These are phyloP conservation scores for Coboldia fuscipes DNA, from an alignment of 1,140 invertebrate species.

Conservation along the genomic window DNA sequence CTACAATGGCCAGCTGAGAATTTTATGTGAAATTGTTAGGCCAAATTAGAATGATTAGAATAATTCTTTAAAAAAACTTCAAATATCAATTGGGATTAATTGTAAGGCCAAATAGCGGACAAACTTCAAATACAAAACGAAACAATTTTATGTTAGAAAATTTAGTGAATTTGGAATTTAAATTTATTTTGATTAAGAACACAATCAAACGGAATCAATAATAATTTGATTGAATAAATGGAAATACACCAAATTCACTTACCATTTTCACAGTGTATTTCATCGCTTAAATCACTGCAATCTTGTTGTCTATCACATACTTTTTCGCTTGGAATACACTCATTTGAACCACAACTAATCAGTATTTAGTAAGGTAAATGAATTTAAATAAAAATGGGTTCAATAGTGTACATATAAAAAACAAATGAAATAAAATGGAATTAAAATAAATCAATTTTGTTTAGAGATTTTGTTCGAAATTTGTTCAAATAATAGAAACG, in stretches of 20 bases:
- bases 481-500: not conserved
- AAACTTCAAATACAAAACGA: no score
- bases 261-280: constrained; percentile 36
- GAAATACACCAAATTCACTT: constrained; percentile 10
- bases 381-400: not conserved
- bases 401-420: not conserved
- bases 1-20: no score
- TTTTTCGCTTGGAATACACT: constrained; percentile 21
- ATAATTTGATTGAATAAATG: not conserved
- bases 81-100: no score
- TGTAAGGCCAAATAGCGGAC: no score
- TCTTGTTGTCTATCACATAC: constrained; percentile 45
- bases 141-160: no score
- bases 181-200: no score
- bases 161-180: no score
- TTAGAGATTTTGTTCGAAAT: not conserved
- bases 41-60: no score
- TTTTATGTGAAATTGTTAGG: no score
- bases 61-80: no score
- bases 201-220: no score
- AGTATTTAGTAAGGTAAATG: not conserved
- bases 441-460: constrained; percentile 1
- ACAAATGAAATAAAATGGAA: not conserved
- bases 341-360: constrained; percentile 17
- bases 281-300: constrained; percentile 52